Evolutionary conservation across 2,797 vertebrate genomes (phyloP).

Genomic region (Gambusia yucatana): DNA sequence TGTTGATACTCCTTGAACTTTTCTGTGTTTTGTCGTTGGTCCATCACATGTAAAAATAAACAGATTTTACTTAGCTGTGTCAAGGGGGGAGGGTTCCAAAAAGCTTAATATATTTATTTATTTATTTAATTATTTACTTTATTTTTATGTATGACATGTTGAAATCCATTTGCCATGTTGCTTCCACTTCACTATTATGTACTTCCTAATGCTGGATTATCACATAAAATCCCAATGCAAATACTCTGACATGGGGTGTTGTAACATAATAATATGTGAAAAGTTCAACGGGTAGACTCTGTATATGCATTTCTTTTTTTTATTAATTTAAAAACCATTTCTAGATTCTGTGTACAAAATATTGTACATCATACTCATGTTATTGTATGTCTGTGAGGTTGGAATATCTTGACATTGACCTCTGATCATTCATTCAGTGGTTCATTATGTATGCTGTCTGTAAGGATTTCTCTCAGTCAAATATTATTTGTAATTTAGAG

Average conservation of each 20-base stretch:
- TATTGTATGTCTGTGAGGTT: conserved; percentile 10
- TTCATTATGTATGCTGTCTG: neutral
- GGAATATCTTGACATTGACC: neutral
- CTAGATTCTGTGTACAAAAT: neutral
- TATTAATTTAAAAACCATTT: neutral
- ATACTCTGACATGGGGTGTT: neutral
- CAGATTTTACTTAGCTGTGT: neutral
- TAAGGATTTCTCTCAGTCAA: neutral
- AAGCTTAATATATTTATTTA: neutral
- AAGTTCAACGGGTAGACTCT: neutral
- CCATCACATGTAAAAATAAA: neutral
- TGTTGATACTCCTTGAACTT: neutral
- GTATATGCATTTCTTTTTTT: neutral
- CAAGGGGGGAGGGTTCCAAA: neutral
- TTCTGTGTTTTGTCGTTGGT: neutral
- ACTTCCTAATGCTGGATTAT: neutral
- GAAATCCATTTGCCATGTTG: neutral
- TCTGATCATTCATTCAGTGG: neutral
- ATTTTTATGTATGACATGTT: neutral
- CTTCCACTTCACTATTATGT: neutral
- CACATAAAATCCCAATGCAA: neutral
- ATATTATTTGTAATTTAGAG: conserved; percentile 74
- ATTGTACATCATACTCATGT: neutral
- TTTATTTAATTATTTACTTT: neutral
- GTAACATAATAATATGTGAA: neutral